A percentile compares a stretch with the other conserved stretches of the same genome.
Evolutionary conservation across 1,140 invertebrate genomes (phyloP).

Genomic region (Vanessa atalanta): DNA sequence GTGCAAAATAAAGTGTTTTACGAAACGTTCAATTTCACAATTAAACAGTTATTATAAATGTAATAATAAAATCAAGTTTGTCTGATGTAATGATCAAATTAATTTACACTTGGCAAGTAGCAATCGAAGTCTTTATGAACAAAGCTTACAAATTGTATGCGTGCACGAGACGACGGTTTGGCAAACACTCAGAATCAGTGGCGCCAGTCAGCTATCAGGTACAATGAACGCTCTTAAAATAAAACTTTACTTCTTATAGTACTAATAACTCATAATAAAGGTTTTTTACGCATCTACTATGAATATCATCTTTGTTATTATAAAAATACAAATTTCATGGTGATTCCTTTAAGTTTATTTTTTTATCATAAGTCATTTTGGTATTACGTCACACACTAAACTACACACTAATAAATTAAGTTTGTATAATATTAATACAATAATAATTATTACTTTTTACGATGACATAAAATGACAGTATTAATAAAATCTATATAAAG

Average conservation of each 20-base stretch:
- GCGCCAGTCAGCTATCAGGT: slow-evolving; percentile 43
- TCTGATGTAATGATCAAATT: background rate
- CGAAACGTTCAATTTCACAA: too few species aligned
- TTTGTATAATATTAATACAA: too few species aligned
- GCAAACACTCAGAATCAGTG: slow-evolving; percentile 42
- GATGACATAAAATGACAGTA: too few species aligned
- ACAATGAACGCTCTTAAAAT: slow-evolving; percentile 27
- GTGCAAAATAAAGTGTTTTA: background rate
- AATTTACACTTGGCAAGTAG: slow-evolving; percentile 17
- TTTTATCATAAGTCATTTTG: background rate
- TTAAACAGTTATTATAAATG: background rate
- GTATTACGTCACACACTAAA: too few species aligned
- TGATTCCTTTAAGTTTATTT: background rate
- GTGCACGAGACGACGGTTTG: slow-evolving; percentile 37
- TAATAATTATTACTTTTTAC: too few species aligned
- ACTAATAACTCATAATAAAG: slow-evolving; percentile 5
- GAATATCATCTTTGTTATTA: background rate
- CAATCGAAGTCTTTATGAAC: slow-evolving; percentile 13
- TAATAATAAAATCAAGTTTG: background rate
- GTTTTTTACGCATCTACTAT: background rate
- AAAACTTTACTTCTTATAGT: slow-evolving; percentile 26
- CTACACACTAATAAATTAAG: too few species aligned
- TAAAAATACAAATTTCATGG: too few species aligned
- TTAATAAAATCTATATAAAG: too few species aligned
- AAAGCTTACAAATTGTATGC: slow-evolving; percentile 27